Evolutionary conservation across 2,113 vertebrate species (phyloP), one percentile per base, ranked within the genome.

Genomic region (Gadus chalcogrammus): DNA sequence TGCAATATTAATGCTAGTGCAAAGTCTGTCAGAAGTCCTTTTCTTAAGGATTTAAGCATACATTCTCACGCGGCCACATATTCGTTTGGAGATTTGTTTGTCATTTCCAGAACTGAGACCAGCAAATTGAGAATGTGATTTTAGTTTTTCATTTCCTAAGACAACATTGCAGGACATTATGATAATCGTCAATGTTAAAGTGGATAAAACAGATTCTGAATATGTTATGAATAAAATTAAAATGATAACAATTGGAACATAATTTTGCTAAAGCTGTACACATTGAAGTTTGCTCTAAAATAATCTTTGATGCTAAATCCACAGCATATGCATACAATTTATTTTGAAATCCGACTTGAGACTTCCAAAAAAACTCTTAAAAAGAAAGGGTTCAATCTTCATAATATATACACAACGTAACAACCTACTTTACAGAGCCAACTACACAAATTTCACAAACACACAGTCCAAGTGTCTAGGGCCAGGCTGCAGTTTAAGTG

Each of bases 341-440:
- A 73, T 68, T 61, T 61, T 20, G n/a, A 18, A 61, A 77, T 76
- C 68, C 69, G 70, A 82, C 77, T 77, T 58, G 2, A 70, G 80
- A 83, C 72, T 74, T 85, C 70, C 72, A 78, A 84, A 87, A 83
- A 76, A 70, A 76, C 84, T 88, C 72, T 82, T 75, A 85, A 87
- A 89, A 83, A 35, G 55, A 65, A 81, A 64, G 42, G 63, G 79
- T 80, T 84, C 84, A 84, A 82, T 70, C 73, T 85, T 81, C 69
- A 70, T 83, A 86, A 78, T 90, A 91, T 90, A 78, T 92, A 91
- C 89, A 92, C 79, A 81, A 83, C 79, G 82, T 70, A 84, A 69
- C 84, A 91, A 84, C 79, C 11, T 88, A 88, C 88, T 79, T 82
- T 90, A 89, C 89, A 88, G 84, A 88, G 85, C 89, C 85, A 83